phyloP scores from a whole-genome alignment of 2,797 vertebrate genomes.

The Crenuchus spilurus region DNA sequence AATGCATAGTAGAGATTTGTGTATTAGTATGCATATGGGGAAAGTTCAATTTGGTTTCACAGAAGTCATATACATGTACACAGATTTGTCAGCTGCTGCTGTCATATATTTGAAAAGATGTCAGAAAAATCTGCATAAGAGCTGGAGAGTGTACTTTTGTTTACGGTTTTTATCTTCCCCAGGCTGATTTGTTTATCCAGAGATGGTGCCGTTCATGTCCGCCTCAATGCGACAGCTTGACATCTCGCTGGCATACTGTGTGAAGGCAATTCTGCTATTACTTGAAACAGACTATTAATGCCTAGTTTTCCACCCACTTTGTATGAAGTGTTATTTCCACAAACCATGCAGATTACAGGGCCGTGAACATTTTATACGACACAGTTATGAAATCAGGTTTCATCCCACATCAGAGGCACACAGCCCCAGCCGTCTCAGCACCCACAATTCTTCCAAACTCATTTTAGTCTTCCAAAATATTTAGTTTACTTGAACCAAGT shows the following conservation, averaged over 20 bases:
- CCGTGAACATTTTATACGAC: conserved; percentile 28
- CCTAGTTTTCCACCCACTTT: conserved; percentile 35
- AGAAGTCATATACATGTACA: conserved; percentile 17
- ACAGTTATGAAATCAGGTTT: conserved; percentile 24
- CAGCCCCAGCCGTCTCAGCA: no score
- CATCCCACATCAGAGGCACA: conserved; percentile 1
- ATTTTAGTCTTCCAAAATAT: not conserved
- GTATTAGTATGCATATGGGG: conserved; percentile 30
- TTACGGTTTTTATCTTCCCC: conserved; percentile 48
- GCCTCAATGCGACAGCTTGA: conserved; percentile 45
- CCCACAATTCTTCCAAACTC: not conserved
- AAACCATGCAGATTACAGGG: conserved; percentile 33
- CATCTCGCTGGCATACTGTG: conserved; percentile 32
- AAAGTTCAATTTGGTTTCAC: conserved; percentile 24
- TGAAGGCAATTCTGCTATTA: conserved; percentile 46
- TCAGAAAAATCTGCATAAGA: conserved; percentile 30
- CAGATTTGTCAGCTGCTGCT: conserved; percentile 38
- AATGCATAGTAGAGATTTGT: not conserved
- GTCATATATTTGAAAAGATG: conserved; percentile 48
- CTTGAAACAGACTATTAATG: conserved; percentile 45
- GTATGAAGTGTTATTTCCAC: conserved; percentile 30
- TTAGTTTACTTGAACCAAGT: not conserved
- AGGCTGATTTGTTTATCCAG: conserved; percentile 51
- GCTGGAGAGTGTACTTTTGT: conserved; percentile 43
- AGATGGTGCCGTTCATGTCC: conserved; percentile 26